Evolutionary conservation across 2,888 invertebrate genomes (phyloP), one percentile per base, ranked within the genome.

Genomic region (Yponomeuta sedellus): DNA sequence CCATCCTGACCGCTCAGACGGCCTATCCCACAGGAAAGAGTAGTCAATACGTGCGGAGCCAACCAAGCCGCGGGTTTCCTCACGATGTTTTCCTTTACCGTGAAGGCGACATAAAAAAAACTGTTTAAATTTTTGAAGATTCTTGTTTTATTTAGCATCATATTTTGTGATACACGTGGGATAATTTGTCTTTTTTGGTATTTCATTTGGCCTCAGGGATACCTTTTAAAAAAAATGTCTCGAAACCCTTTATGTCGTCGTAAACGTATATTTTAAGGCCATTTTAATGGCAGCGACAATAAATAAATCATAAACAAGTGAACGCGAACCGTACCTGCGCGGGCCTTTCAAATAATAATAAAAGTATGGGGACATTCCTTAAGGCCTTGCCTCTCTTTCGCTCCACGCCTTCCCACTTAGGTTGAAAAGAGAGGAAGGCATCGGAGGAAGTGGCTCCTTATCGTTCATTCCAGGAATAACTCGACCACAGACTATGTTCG

Each of bases 401-500:
- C 66, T 56, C 71, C 28, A 56, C 3, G 5, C 34, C 57, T 16
- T 52, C 22, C 8, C 22, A 12, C 19, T 28, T 66, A 69, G 39
- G 76, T 68, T 67, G 65, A 74, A 80, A 69, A 71, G 74, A 73
- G 85, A 81, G 72, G 71, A 65, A 65, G 19, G 10, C 67, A 76
- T 67, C 77, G 72, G 73, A 82, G 83, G 83, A 85, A 86, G 84
- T 80, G 73, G 76, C 74, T 77, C 74, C 83, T 87, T 87, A 87
- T 87, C 86, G 81, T 83, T 80, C 88, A 88, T 88, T 86, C 89
- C 88, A 75, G 80, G 84, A 88, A 88, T 88, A 88, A 86, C 88
- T 88, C 86, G 87, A 86, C 86, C 88, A 88, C 86, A 88, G 85
- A 86, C 82, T 84, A 80, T 81, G 75, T 59, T 39, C 10, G 20